These are phyloP conservation scores for Montipora capricornis DNA, from an alignment of 64 coral and sea anemone species.

Conservation along the genomic window DNA sequence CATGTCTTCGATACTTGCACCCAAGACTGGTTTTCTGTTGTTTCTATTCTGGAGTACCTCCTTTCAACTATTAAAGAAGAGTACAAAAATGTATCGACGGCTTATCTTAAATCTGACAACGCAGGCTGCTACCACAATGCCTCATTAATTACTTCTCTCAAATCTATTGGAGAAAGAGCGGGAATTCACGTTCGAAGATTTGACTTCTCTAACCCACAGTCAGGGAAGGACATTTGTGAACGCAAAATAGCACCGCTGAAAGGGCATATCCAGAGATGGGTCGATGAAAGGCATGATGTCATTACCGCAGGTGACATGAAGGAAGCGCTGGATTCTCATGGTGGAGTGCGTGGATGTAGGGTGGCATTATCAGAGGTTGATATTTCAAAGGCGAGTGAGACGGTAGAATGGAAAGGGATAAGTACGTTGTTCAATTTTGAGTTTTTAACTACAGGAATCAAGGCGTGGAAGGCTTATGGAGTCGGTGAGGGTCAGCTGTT, in stretches of 20 bases:
- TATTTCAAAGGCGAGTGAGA: neutral
- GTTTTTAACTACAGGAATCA: constrained; percentile 20
- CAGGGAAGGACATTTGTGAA: constrained; percentile 66
- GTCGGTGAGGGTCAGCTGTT: constrained; percentile 40
- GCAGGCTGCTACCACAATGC: constrained; percentile 25
- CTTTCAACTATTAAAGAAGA: constrained; percentile 46
- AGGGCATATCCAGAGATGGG: constrained; percentile 42
- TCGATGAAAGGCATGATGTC: constrained; percentile 63
- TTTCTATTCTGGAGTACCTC: constrained; percentile 42
- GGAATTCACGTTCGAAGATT: constrained; percentile 11
- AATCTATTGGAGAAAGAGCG: constrained; percentile 10
- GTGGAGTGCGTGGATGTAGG: constrained; percentile 42
- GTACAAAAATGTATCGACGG: neutral
- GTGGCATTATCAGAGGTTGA: neutral
- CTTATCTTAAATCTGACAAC: constrained; percentile 39
- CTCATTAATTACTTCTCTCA: constrained; percentile 8
- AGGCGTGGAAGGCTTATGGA: constrained; percentile 45
- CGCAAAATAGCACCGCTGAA: constrained; percentile 51
- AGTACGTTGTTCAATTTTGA: constrained; percentile 19
- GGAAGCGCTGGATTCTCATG: constrained; percentile 47
- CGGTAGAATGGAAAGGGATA: constrained; percentile 13
- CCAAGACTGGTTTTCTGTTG: constrained; percentile 53
- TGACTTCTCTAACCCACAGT: constrained; percentile 47
- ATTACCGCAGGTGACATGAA: constrained; percentile 48
- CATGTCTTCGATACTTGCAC: constrained; percentile 52